Evolutionary conservation across 2,797 vertebrate genomes (phyloP).

Genomic region (Phrynocephalus forsythii): DNA sequence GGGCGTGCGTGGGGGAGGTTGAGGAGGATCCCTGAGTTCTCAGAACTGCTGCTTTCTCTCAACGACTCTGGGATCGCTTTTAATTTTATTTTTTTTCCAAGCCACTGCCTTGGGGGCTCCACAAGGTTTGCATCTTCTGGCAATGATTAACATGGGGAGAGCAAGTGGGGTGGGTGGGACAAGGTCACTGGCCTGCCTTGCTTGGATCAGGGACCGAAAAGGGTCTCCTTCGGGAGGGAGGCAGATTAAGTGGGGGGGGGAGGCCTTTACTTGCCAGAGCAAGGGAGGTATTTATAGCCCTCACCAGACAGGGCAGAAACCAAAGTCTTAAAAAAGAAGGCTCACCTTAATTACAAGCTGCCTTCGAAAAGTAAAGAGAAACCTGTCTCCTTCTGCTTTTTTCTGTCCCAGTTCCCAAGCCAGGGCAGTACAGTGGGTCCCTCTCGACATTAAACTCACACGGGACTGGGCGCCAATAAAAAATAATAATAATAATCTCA

Average conservation of each 20-base stretch:
- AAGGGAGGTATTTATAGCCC: background rate
- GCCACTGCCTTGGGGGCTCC: conserved; percentile 7
- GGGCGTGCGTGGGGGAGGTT: no score
- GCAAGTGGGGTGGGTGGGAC: no score
- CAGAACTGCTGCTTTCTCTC: background rate
- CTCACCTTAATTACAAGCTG: background rate
- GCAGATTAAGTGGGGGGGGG: background rate
- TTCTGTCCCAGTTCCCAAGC: no score
- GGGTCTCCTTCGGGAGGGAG: background rate
- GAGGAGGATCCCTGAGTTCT: background rate
- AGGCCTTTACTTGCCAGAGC: no score
- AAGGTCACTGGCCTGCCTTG: background rate
- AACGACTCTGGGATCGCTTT: background rate
- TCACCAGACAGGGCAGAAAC: background rate
- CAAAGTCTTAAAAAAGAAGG: background rate
- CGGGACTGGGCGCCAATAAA: accelerated
- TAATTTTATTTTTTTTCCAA: background rate
- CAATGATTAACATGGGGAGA: conserved; percentile 24
- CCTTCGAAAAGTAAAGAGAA: background rate
- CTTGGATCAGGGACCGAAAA: background rate
- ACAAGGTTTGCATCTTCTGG: conserved; percentile 24
- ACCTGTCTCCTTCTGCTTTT: background rate
- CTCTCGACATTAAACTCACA: no score
- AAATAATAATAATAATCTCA: no score
- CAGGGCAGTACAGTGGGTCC: no score